phyloP scores from a whole-genome alignment of 2,797 vertebrate genomes.

The Cottoperca gobio region DNA sequence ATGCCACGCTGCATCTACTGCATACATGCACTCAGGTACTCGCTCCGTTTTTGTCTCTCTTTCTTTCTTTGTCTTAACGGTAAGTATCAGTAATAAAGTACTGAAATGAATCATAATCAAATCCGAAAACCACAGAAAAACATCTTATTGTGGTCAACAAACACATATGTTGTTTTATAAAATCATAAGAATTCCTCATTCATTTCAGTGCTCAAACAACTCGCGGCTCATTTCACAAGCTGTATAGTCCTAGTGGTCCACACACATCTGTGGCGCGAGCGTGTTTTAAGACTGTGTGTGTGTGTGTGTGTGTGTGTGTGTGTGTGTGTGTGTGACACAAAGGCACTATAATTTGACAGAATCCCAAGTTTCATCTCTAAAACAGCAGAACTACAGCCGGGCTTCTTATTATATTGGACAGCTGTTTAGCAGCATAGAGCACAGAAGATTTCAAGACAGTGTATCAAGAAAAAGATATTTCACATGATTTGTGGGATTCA shows the following conservation, averaged over 20 bases:
- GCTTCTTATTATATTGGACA: too few species aligned
- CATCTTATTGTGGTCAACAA: not conserved
- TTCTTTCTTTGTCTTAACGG: not conserved
- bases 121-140: not conserved
- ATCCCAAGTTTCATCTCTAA: too few species aligned
- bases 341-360: too few species aligned
- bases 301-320: too few species aligned
- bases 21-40: slow-evolving; percentile 97
- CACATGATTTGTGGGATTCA: too few species aligned
- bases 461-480: too few species aligned
- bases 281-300: slow-evolving; percentile 6
- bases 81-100: not conserved
- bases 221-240: too few species aligned
- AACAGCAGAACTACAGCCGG: too few species aligned
- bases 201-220: not conserved
- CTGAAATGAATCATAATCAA: not conserved
- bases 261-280: not conserved
- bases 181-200: not conserved
- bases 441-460: too few species aligned
- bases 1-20: slow-evolving; percentile 99
- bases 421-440: too few species aligned
- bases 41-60: not conserved
- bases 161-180: not conserved
- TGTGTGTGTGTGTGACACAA: too few species aligned
- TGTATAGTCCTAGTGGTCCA: not conserved